Evolutionary conservation across 2,888 invertebrate species (phyloP).

Genomic region (Caenorhabditis drosophilae): DNA sequence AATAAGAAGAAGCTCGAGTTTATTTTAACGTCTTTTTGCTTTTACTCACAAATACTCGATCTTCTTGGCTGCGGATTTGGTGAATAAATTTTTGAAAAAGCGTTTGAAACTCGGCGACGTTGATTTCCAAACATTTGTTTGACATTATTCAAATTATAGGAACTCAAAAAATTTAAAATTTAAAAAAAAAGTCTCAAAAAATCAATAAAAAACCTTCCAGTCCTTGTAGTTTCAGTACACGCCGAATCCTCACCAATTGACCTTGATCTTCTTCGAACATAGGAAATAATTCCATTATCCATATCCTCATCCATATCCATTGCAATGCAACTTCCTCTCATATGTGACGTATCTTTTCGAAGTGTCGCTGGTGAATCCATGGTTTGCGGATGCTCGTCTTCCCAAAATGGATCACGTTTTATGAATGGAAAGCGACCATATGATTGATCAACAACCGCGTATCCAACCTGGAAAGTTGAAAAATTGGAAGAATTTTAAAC

Average conservation of each 20-base stretch:
- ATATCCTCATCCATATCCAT: constrained; percentile 37
- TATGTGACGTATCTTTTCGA: constrained; percentile 7
- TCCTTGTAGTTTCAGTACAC: constrained; percentile 12
- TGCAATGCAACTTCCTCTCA: constrained; percentile 31
- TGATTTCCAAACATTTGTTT: neutral
- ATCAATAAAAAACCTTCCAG: neutral
- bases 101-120: constrained; percentile 13
- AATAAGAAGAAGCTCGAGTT: neutral
- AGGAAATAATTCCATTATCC: constrained; percentile 28
- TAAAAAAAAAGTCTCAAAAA: too few species aligned
- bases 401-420: constrained; percentile 51
- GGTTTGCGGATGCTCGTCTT: constrained; percentile 28
- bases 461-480: constrained; percentile 43
- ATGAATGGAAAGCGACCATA: constrained; percentile 54
- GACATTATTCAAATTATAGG: neutral
- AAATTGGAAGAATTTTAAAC: neutral
- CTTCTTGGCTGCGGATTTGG: constrained; percentile 20
- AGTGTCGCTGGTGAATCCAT: constrained; percentile 15
- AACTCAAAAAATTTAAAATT: too few species aligned
- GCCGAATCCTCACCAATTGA: constrained; percentile 15
- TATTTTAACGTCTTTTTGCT: neutral
- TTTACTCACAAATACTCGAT: constrained; percentile 30
- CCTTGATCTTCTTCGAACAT: constrained; percentile 14
- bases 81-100: constrained; percentile 9
- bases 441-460: constrained; percentile 60